Conservation (phyloP, 2,797 vertebrate species). For the Lates japonicus region DNA sequence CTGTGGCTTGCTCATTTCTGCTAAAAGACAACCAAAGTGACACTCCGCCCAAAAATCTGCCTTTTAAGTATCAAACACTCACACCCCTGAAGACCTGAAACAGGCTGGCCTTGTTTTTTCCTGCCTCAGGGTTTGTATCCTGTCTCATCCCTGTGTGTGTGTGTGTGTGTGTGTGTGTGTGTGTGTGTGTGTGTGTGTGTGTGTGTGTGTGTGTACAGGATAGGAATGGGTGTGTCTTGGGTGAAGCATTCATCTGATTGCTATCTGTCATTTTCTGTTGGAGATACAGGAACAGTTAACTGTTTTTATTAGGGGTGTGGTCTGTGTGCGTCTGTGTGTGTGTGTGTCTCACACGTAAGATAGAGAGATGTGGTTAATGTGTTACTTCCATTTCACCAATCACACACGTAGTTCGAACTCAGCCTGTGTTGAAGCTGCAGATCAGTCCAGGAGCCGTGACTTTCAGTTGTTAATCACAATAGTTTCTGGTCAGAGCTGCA, state of each 20-base stretch:
- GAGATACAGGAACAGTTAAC: background rate
- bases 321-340: background rate
- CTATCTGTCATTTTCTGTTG: conserved; percentile 6
- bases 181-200: too few relatives aligned
- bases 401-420: background rate
- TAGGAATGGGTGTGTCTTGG: conserved; percentile 19
- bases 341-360: background rate
- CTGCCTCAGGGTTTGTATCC: conserved; percentile 16
- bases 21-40: too few relatives aligned
- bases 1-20: too few relatives aligned
- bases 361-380: background rate
- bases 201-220: conserved; percentile 26
- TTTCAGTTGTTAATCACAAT: conserved; percentile 24
- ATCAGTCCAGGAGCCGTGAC: background rate
- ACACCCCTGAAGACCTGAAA: background rate
- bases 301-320: conserved; percentile 47
- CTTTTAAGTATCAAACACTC: background rate
- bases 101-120: conserved; percentile 16
- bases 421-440: background rate
- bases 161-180: conserved; percentile 24
- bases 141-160: conserved; percentile 10
- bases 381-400: background rate
- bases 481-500: background rate
- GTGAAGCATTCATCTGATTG: background rate
- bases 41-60: background rate